These are phyloP conservation scores for Thaumetopoea pityocampa DNA, from an alignment of 1,140 invertebrate species.

Conservation along the genomic window DNA sequence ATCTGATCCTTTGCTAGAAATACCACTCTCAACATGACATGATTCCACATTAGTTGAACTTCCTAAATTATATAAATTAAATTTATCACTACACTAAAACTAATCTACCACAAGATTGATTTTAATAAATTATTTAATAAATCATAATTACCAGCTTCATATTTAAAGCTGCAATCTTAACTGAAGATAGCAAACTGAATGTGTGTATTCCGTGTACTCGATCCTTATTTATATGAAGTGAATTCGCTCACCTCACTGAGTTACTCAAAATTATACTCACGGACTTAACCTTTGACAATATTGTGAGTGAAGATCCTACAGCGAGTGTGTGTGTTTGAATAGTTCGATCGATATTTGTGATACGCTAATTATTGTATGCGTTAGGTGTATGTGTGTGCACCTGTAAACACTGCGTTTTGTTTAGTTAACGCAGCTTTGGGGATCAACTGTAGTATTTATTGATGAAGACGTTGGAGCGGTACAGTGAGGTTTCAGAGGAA, in stretches of 20 bases:
- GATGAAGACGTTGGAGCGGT: no score
- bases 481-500: no score
- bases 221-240: conserved; percentile 66
- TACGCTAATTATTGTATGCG: conserved; percentile 56
- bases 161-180: conserved; percentile 47
- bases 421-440: no score
- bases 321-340: conserved; percentile 39
- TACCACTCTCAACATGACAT: background rate
- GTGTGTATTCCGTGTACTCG: conserved; percentile 27
- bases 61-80: background rate
- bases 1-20: background rate
- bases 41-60: no score
- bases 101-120: background rate
- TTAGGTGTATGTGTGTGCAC: conserved; percentile 14
- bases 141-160: conserved; percentile 70
- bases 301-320: conserved; percentile 37
- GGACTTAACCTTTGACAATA: conserved; percentile 63
- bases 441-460: no score
- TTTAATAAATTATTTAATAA: conserved; percentile 14
- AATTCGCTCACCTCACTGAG: conserved; percentile 57
- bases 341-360: conserved; percentile 50
- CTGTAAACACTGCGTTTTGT: conserved; percentile 7
- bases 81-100: background rate
- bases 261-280: conserved; percentile 47
- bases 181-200: conserved; percentile 47